Conservation (phyloP, 2,113 vertebrate genomes). For the Mugil cephalus region DNA sequence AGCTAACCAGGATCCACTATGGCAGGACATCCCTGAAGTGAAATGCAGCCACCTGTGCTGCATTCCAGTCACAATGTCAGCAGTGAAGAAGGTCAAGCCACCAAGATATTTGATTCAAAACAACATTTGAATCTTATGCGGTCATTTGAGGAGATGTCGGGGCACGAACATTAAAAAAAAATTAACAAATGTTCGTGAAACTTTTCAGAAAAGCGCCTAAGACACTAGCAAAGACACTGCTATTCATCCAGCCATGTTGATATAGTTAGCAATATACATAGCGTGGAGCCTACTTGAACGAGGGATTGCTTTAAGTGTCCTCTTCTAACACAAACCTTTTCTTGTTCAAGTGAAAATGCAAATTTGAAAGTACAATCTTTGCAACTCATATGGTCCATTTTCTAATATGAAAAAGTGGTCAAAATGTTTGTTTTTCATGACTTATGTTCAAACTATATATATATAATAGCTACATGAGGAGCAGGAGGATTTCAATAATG, state of each 20-base stretch:
- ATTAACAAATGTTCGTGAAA: too few relatives aligned
- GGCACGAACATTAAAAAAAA: background rate
- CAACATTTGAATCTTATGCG: background rate
- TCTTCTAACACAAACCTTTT: background rate
- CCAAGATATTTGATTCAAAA: background rate
- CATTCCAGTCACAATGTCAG: background rate
- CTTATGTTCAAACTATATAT: too few relatives aligned
- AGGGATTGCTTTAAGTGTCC: too few relatives aligned
- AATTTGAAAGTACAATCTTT: background rate
- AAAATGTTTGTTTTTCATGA: too few relatives aligned
- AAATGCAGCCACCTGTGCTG: background rate
- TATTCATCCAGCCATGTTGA: background rate
- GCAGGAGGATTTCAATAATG: background rate
- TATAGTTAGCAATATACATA: too few relatives aligned
- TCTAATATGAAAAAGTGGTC: conserved; percentile 16
- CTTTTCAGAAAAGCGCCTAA: too few relatives aligned
- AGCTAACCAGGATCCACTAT: background rate
- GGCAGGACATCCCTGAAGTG: background rate
- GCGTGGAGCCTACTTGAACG: too few relatives aligned
- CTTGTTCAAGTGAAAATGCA: background rate
- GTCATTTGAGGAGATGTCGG: background rate
- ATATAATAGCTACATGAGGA: conserved; percentile 21
- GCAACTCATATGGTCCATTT: background rate
- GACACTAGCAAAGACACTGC: background rate
- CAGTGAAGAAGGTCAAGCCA: background rate